Evolutionary conservation across 35 echinoderm and acorn worm genomes (phyloP).

Genomic region (Holothuria glaberrima): DNA sequence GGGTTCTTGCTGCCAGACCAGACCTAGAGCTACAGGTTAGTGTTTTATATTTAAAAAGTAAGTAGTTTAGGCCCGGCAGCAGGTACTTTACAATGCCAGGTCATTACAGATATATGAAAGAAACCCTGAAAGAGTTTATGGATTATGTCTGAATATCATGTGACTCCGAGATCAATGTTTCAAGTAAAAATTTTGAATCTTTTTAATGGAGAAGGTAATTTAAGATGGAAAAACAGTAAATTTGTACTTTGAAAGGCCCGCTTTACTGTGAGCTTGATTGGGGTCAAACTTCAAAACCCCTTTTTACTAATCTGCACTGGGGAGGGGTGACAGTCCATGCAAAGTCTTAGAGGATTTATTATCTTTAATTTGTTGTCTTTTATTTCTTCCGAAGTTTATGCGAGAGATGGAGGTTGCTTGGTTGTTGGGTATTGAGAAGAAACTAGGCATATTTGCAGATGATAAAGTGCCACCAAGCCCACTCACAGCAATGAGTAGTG

Average conservation of each 20-base stretch:
- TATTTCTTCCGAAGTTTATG: slow-evolving; percentile 69
- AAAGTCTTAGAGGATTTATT: not conserved
- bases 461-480: slow-evolving; percentile 77
- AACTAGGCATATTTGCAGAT: slow-evolving; percentile 82
- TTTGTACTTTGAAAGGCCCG: not conserved
- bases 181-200: too few species aligned
- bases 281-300: too few species aligned
- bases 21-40: slow-evolving; percentile 85
- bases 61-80: too few species aligned
- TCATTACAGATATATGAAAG: too few species aligned
- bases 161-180: too few species aligned
- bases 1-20: slow-evolving; percentile 90
- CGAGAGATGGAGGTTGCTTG: slow-evolving; percentile 96
- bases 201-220: too few species aligned
- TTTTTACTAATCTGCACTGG: too few species aligned
- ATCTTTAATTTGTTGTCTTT: not conserved
- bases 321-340: too few species aligned
- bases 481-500: slow-evolving; percentile 71
- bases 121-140: too few species aligned
- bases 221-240: too few species aligned
- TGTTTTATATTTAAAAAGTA: not conserved
- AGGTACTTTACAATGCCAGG: too few species aligned
- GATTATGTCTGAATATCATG: too few species aligned
- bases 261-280: not conserved
- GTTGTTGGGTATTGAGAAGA: slow-evolving; percentile 93